Evolutionary conservation across 2,113 vertebrate genomes (phyloP), one percentile per base, ranked within the genome.

Genomic region (Heterochromis multidens): DNA sequence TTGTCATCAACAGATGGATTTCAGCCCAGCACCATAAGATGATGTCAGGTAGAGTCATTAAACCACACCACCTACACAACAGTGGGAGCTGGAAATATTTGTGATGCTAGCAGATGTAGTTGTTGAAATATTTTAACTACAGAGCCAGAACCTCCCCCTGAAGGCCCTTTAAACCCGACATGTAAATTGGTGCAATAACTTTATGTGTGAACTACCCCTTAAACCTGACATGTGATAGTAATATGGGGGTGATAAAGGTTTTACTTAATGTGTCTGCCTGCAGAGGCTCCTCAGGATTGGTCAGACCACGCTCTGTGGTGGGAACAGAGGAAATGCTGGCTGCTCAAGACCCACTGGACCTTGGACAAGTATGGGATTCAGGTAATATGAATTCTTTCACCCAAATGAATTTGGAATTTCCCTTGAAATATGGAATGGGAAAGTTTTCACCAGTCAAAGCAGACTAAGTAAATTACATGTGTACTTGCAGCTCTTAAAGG

Each of bases 251-350:
- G 43, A 77, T 37, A 52, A 43, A 35, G 0, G 49, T 79, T 85
- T 49, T 79, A 33, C 67, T 63, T 63, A 5, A 80, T 81, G 25
- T 62, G 19, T 79, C 3, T 83, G 40, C 82, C 56, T 88, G 54
- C 93, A 99, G 99, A 96, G 81, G 92, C 96, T 80, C 14, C 95
- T 43, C 97, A 97, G 80, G 98, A 99, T 76, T 99, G 99, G 99
- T 99, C 99, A 10, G 98, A 99, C 90, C 97, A 98, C 79, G 98
- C 97, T 21, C 94, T 99, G 83, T 99, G 99, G 99, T 99, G 99
- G 98, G 97, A 98, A 54, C 97, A 98, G 81, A 99, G 97, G 70
- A 97, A 95, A 14, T 96, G 96, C 82, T 99, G 99, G 99, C 97
- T 99, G 85, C 95, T 99, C 72, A 99, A 97, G 94, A 99, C 98